Evolutionary conservation across 1,140 invertebrate species (phyloP), one percentile per base, ranked within the genome.

Genomic region (Ceratosolen fusciceps): DNA sequence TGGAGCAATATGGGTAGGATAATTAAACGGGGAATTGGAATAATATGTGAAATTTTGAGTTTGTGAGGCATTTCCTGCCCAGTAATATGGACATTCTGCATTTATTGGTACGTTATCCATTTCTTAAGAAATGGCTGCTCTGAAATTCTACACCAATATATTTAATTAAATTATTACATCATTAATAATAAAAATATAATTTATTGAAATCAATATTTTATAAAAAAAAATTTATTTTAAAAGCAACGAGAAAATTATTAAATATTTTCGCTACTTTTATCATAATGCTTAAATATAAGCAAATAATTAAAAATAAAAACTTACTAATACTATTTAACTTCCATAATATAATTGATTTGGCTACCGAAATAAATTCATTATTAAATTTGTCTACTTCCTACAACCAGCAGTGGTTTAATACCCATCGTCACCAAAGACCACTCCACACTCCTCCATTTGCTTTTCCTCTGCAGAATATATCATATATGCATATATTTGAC

Each of bases 21-120:
- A 87, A 70, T 81, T 79, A 0, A 80, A 68, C 31, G 83, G 70
- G 14, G 80, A 24, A 26, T 31, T 71, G 9, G 34, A 7, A 77
- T 86, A 88, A 60, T 88, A 89, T 31, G 68, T 77, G 49, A 73
- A 73, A 74, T 84, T 83, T 79, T 84, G 80, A 72, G 68, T 26
- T 43, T 82, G 79, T 52, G 82, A 75, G n/a, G 77, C 54, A 52
- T 77, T 80, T n/a, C 77, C 58, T 31, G 73, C 73, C 88, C 88
- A 88, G 47, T 84, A 86, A 76, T 85, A 85, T 2, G 62, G 19
- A 71, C 84, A 82, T 16, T 74, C 83, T 34, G 73, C 68, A 37
- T 87, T 86, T 34, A 80, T 54, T 60, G 83, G 80, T 76, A 80
- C 74, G 65, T 85, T 86, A 31, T 84, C 81, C 87, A 88, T 88